These are phyloP conservation scores for Pseudorasbora parva DNA, from an alignment of 2,113 vertebrate genomes.

Conservation along the genomic window DNA sequence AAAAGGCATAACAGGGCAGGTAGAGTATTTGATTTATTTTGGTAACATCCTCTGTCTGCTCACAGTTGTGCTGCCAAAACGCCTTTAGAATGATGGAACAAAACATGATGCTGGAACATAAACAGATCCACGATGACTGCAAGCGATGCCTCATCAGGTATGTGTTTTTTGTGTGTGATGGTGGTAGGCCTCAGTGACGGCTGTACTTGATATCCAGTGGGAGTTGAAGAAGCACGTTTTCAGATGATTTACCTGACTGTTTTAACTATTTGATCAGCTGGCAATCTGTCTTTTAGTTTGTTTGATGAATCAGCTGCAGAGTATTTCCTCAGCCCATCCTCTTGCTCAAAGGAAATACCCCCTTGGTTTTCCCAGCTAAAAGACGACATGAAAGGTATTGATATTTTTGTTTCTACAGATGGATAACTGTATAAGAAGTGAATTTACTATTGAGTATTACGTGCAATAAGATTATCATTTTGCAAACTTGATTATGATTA, in stretches of 20 bases:
- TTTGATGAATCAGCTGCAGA: slow-evolving; percentile 65
- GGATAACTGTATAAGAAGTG: neutral
- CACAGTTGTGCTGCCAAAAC: neutral
- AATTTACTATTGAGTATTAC: neutral
- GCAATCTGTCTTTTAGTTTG: slow-evolving; percentile 59
- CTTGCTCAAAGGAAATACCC: slow-evolving; percentile 41
- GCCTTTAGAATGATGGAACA: neutral
- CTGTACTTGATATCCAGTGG: neutral
- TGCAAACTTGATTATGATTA: neutral
- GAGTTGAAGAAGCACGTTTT: neutral
- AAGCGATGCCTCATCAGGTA: slow-evolving; percentile 4
- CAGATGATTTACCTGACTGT: neutral
- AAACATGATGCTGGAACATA: slow-evolving; percentile 1
- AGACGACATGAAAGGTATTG: slow-evolving; percentile 60
- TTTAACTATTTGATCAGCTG: slow-evolving; percentile 23
- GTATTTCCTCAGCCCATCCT: slow-evolving; percentile 62
- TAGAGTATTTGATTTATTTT: neutral
- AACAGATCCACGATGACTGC: neutral
- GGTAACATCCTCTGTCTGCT: neutral
- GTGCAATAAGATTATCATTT: neutral
- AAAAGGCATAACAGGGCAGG: neutral
- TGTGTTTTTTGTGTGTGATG: neutral
- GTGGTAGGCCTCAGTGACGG: neutral
- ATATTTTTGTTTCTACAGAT: neutral
- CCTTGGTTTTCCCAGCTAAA: slow-evolving; percentile 58